These are phyloP conservation scores for Balaeniceps rex DNA, from an alignment of 2,113 vertebrate genomes.

Conservation along the genomic window DNA sequence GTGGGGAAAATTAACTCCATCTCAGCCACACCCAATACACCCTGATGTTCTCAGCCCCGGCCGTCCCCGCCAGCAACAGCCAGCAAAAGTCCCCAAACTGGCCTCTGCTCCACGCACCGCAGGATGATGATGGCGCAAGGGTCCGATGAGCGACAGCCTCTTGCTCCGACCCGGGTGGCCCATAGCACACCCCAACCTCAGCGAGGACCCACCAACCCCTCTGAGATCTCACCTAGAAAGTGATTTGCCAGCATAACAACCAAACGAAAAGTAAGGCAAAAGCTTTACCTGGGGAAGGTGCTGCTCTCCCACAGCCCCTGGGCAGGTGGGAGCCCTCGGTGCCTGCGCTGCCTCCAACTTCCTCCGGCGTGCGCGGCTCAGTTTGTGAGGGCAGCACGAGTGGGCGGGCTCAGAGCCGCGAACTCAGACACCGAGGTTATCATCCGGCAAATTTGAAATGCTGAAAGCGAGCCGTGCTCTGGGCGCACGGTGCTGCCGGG, in stretches of 20 bases:
- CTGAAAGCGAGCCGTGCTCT: background rate
- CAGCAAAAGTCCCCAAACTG: background rate
- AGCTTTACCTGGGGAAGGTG: constrained; percentile 44
- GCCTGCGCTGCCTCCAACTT: background rate
- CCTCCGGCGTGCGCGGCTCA: accelerated
- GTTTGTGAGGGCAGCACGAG: background rate
- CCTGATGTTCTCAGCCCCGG: accelerated
- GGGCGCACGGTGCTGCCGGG: accelerated
- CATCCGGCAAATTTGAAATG: constrained; percentile 33
- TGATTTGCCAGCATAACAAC: background rate
- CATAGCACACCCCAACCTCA: background rate
- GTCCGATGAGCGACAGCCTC: background rate
- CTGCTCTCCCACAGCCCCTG: background rate
- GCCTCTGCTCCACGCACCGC: background rate
- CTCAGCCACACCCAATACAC: too few species aligned
- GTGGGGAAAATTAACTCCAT: too few species aligned
- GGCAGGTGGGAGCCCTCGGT: background rate
- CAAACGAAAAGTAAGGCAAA: background rate
- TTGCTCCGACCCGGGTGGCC: background rate
- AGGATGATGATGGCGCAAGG: too few species aligned
- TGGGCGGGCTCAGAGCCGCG: constrained; percentile 33
- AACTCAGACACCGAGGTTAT: background rate
- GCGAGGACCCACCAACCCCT: background rate
- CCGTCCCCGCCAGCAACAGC: background rate
- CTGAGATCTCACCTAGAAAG: background rate